Conservation (phyloP, 2,113 vertebrate species). For the Coptodon rendalli region DNA sequence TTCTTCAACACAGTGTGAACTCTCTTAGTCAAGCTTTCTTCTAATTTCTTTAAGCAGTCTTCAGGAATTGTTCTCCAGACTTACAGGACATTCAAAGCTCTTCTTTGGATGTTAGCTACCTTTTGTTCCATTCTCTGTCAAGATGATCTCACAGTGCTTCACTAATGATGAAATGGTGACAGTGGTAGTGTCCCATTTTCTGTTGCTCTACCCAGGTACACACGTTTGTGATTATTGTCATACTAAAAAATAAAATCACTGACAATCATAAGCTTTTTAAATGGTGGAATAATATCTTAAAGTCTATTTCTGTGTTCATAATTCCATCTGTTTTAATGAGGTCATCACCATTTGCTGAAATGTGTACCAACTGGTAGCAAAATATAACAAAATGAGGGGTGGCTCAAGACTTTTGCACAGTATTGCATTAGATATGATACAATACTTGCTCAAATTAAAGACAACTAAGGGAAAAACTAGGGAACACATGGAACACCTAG, state of each 20-base stretch:
- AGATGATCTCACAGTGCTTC: not conserved
- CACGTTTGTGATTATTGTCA: not conserved
- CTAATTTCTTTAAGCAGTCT: not conserved
- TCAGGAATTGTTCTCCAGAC: not conserved
- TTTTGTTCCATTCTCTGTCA: not conserved
- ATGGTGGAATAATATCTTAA: not conserved
- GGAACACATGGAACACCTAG: not conserved
- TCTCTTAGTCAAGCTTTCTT: not conserved
- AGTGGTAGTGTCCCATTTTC: not conserved
- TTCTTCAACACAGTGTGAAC: not conserved
- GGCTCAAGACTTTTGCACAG: not conserved
- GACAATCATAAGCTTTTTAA: not conserved
- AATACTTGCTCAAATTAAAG: not conserved
- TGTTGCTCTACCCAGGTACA: not conserved
- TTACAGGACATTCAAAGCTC: not conserved
- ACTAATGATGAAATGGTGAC: not conserved
- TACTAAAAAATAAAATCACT: not conserved
- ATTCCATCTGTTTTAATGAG: not conserved
- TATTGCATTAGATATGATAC: not conserved
- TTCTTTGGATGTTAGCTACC: not conserved
- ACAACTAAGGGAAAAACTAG: not conserved
- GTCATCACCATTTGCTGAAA: not conserved
- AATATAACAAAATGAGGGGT: not conserved
- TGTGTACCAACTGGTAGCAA: not conserved
- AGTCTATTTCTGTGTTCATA: not conserved